Evolutionary conservation across 2,797 vertebrate species (phyloP), one percentile per base, ranked within the genome.

Genomic region (Thamnophis elegans): DNA sequence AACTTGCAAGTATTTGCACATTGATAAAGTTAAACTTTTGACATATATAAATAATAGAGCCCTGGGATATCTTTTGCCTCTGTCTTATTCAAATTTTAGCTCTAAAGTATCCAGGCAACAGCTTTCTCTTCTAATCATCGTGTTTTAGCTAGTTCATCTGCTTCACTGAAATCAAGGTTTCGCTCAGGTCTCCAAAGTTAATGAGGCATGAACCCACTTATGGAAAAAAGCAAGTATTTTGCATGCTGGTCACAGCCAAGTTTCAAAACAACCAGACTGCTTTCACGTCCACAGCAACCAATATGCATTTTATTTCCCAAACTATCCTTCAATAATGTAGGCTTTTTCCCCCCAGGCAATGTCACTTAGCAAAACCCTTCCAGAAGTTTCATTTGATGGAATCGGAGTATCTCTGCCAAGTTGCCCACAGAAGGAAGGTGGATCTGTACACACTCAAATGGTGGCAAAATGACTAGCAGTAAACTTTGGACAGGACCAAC

Each of bases 191-290:
- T 96, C 95, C 94, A 92, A 95, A 95, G n/a, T 78, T 96, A 97
- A 96, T 88, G 96, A 97, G 95, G 96, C 95, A 88, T 97, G 96
- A 96, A 96, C 93, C 94, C 86, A 25, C 65, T 54, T 96, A 95
- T 91, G 95, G 93, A 53, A 53, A 90, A 94, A 95, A 94, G 10
- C 2, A 42, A 95, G 26, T 94, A 91, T 94, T 97, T 94, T 96
- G 94, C 95, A 97, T 97, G 96, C 96, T 93, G 94, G 96, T 96
- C 96, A 96, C 96, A 97, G 95, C 91, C 95, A 96, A 95, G 93
- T 96, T 96, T 94, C 95, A 95, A 96, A 97, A 95, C 95, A 95
- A 96, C 92, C 95, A 94, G 95, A 95, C 93, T 96, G 95, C 94
- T 96, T 96, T 92, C 94, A 95, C 95, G 94, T 96, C 93, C 93